Evolutionary conservation across 2,113 vertebrate species (phyloP).

Genomic region (Montifringilla adamsi): DNA sequence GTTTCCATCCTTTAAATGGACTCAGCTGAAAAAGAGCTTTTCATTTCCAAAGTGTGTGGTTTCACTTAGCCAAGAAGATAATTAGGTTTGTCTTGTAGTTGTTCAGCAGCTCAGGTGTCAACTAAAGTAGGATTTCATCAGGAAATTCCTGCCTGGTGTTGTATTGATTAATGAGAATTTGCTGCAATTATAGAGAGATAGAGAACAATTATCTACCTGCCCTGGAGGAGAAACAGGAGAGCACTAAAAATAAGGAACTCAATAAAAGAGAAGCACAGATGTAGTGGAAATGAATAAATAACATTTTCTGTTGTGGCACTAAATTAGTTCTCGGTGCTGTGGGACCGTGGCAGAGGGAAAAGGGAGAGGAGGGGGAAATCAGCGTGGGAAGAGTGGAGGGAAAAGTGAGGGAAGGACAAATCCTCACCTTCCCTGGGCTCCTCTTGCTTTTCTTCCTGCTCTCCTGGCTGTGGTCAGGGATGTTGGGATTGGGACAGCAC

Average conservation of each 20-base stretch:
- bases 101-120: neutral
- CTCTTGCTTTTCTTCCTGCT: neutral
- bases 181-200: neutral
- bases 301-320: neutral
- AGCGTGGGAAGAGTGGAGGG: accelerated
- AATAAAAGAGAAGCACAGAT: neutral
- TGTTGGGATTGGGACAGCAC: neutral
- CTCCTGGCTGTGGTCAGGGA: neutral
- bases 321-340: neutral
- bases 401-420: neutral
- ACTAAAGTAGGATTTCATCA: neutral
- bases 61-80: neutral
- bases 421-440: accelerated
- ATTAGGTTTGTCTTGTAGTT: neutral
- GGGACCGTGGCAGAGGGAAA: accelerated
- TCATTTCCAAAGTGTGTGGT: neutral
- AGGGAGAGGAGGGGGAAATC: neutral
- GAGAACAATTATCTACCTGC: constrained; percentile 3
- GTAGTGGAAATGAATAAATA: neutral
- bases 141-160: neutral
- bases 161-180: constrained; percentile 21
- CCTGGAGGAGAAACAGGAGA: neutral
- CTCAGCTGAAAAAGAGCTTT: neutral
- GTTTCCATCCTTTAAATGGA: neutral
- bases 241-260: neutral